Evolutionary conservation across 1,140 invertebrate species (phyloP).

Genomic region (Caligus rogercresseyi): DNA sequence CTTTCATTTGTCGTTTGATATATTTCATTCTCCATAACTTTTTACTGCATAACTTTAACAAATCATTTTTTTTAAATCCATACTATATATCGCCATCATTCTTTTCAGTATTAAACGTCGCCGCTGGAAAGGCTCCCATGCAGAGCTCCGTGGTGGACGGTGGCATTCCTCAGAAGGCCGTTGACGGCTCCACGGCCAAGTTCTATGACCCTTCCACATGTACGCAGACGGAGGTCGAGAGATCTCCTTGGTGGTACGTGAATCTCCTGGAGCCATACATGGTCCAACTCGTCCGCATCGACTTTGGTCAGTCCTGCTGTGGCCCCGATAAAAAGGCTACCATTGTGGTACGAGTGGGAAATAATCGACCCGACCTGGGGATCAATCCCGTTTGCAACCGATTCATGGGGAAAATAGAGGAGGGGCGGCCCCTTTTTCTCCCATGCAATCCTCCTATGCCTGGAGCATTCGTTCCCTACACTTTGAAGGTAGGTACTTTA

Average conservation of each 20-base stretch:
- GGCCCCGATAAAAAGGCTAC: constrained; percentile 51
- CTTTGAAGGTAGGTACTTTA: constrained; percentile 40
- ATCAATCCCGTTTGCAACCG: constrained; percentile 78
- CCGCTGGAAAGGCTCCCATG: constrained; percentile 85
- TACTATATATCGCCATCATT: neutral
- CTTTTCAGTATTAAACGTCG: constrained; percentile 72
- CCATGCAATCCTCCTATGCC: constrained; percentile 89
- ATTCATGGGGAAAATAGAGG: constrained; percentile 53
- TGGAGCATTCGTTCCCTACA: constrained; percentile 84
- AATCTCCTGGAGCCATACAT: constrained; percentile 84
- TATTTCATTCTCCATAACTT: too few relatives aligned
- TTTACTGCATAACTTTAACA: too few relatives aligned
- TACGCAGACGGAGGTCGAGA: constrained; percentile 59
- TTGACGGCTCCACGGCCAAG: constrained; percentile 70
- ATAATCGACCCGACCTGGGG: constrained; percentile 78
- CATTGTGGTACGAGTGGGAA: constrained; percentile 73
- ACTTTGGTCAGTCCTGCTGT: constrained; percentile 79
- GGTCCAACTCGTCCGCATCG: constrained; percentile 75
- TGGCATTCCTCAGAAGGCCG: constrained; percentile 70
- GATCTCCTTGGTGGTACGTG: constrained; percentile 83
- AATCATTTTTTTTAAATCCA: neutral
- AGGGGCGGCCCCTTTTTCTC: constrained; percentile 72
- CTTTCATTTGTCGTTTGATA: too few relatives aligned
- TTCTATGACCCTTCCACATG: constrained; percentile 65
- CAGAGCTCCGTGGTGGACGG: constrained; percentile 64